These are phyloP conservation scores for Saturnia japonica DNA, from an alignment of 2,888 invertebrate genomes.

Conservation along the genomic window DNA sequence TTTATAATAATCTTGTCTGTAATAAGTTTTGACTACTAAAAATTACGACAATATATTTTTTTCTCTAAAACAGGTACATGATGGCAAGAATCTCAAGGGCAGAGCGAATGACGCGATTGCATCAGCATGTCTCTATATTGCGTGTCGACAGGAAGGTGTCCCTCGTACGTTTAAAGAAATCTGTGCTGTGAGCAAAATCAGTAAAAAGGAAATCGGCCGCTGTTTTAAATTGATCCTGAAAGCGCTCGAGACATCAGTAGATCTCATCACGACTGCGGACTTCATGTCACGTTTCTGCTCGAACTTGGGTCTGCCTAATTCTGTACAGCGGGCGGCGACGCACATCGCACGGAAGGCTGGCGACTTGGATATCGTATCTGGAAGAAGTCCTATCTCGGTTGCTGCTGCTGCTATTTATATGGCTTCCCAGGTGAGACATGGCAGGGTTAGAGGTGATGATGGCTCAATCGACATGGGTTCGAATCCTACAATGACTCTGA, in stretches of 20 bases:
- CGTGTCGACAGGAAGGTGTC: constrained; percentile 98
- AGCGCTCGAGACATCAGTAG: constrained; percentile 97
- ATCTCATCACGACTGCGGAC: constrained; percentile 98
- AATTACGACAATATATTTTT: background rate
- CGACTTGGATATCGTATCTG: constrained; percentile 98
- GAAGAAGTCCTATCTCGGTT: constrained; percentile 98
- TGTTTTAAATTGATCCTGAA: constrained; percentile 98
- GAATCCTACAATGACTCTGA: no score
- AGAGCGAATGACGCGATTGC: constrained; percentile 99
- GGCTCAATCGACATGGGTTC: no score
- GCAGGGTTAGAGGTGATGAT: background rate
- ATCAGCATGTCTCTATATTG: constrained; percentile 99
- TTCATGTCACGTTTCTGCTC: constrained; percentile 99
- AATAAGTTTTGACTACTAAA: no score
- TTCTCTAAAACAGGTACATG: constrained; percentile 85
- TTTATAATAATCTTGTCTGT: no score
- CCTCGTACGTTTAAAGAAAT: constrained; percentile 99
- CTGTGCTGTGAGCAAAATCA: constrained; percentile 98
- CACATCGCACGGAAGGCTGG: constrained; percentile 98
- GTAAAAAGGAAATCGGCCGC: constrained; percentile 99
- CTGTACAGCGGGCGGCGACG: constrained; percentile 96
- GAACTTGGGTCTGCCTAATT: constrained; percentile 93
- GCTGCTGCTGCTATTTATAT: constrained; percentile 99
- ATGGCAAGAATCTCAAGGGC: constrained; percentile 97
- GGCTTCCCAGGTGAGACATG: constrained; percentile 92